Base-by-base conservation (phyloP, 2,797 vertebrate species). In the Salarias fasciatus region DNA sequence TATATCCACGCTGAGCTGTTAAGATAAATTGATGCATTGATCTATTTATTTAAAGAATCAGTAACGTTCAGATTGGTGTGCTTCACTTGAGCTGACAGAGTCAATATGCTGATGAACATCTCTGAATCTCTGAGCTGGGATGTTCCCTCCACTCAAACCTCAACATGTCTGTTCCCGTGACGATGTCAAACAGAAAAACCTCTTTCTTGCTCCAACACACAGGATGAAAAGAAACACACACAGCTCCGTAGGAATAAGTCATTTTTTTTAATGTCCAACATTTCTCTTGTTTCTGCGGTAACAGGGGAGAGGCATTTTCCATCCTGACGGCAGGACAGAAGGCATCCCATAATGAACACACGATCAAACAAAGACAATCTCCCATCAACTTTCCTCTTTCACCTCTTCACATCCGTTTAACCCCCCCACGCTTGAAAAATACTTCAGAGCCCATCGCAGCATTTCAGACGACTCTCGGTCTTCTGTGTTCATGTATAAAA, bases 321-420 rank as follows among this genome's bases (percentile, higher is more conserved):
- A 82, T 82, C 73, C 85, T 70, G 64, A 76, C 53, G 24, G 74
- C 47, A 60, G 80, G 78, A 89, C 74, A 65, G 69, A 87, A 86
- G 65, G 74, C 83, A 88, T 90, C 81, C 87, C 85, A 86, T 86
- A 85, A 87, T 87, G 83, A 92, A 89, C 82, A 90, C 79, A 86
- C 79, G 83, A 85, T 85, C 82, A 70, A 83, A 86, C 81, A 88
- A 81, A 87, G 73, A 89, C 83, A 83, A 67, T 72, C 74, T 69
- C 59, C 50, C 66, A 53, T 55, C 68, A 54, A 59, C 59, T 48
- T 49, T 48, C 33, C 52, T 37, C 57, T 14, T 35, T n/a, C 2
- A 31, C n/a, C 4, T 9, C 28, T 69, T 30, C 31, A 6, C 6
- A 6, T 35, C 33, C 35, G 18, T 24, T 24, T 24, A 24, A n/a